Conservation (phyloP, 2,113 vertebrate species). For the Bujurquina vittata region DNA sequence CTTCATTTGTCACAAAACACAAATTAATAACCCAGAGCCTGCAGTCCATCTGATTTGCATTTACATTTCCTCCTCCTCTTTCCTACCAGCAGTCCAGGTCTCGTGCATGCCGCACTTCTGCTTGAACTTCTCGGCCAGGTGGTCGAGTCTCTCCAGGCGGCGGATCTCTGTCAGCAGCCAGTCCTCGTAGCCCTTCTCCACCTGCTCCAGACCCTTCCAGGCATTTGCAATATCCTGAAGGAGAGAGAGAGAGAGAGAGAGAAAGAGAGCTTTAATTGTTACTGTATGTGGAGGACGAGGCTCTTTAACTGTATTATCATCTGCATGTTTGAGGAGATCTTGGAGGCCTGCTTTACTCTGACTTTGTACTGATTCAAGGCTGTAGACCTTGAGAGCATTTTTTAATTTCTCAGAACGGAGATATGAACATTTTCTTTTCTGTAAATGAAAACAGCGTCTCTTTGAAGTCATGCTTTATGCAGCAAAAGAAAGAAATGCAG, state of each 20-base stretch:
- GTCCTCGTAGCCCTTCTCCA: constrained; percentile 93
- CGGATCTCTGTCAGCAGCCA: constrained; percentile 93
- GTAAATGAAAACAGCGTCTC: background rate
- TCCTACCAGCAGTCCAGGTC: constrained; percentile 86
- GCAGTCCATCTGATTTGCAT: background rate
- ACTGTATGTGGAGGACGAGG: background rate
- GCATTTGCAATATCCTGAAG: constrained; percentile 90
- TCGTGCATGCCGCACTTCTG: constrained; percentile 91
- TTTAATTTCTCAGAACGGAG: background rate
- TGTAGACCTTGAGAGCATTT: background rate
- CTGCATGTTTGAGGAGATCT: background rate
- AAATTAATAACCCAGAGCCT: background rate
- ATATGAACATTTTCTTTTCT: background rate
- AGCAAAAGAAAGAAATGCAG: background rate
- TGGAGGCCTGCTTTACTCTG: fast-evolving
- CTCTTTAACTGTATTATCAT: background rate
- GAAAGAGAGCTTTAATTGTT: background rate
- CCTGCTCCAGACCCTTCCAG: constrained; percentile 91
- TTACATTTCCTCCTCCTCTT: background rate
- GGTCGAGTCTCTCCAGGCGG: constrained; percentile 89
- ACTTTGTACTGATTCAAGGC: background rate
- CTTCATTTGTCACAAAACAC: background rate
- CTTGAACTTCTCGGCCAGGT: constrained; percentile 93
- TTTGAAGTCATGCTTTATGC: background rate
- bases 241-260: background rate